Conservation (phyloP, 2,113 vertebrate species). For the Pachypanchax playfairii region DNA sequence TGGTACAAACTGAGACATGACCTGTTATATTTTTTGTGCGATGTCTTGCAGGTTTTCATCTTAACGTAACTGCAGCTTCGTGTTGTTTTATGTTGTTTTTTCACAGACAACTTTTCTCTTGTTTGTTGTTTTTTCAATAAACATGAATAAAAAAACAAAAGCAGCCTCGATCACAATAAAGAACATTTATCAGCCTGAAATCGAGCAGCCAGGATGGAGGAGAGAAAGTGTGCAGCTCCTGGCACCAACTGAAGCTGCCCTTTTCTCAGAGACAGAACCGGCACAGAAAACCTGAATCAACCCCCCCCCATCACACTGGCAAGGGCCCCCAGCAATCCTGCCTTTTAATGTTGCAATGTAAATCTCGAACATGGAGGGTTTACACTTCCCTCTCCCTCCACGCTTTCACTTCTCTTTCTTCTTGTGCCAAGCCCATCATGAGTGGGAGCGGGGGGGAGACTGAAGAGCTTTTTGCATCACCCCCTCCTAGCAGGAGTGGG, state of each 20-base stretch:
- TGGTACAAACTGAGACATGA: too few species aligned
- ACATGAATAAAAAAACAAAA: too few species aligned
- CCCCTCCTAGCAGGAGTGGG: constrained; percentile 68
- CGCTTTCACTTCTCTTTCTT: constrained; percentile 67
- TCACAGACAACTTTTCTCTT: too few species aligned
- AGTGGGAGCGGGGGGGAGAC: constrained; percentile 63
- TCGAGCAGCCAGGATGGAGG: too few species aligned
- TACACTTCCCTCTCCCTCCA: constrained; percentile 55
- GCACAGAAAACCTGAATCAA: constrained; percentile 35
- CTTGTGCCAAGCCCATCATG: constrained; percentile 73
- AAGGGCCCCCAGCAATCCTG: constrained; percentile 53
- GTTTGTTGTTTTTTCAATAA: too few species aligned
- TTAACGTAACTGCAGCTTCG: too few species aligned
- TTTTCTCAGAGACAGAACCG: constrained; percentile 60
- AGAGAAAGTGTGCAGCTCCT: constrained; percentile 14
- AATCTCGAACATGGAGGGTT: constrained; percentile 76
- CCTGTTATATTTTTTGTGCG: too few species aligned
- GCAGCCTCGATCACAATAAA: not conserved
- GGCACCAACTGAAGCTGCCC: constrained; percentile 27
- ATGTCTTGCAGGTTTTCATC: too few species aligned
- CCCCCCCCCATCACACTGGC: constrained; percentile 35
- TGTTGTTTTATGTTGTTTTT: too few species aligned
- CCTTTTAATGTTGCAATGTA: constrained; percentile 72
- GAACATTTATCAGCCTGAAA: not conserved
- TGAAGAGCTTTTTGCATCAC: constrained; percentile 71